Conservation (phyloP, 2,797 vertebrate species). For the Falco berigora region DNA sequence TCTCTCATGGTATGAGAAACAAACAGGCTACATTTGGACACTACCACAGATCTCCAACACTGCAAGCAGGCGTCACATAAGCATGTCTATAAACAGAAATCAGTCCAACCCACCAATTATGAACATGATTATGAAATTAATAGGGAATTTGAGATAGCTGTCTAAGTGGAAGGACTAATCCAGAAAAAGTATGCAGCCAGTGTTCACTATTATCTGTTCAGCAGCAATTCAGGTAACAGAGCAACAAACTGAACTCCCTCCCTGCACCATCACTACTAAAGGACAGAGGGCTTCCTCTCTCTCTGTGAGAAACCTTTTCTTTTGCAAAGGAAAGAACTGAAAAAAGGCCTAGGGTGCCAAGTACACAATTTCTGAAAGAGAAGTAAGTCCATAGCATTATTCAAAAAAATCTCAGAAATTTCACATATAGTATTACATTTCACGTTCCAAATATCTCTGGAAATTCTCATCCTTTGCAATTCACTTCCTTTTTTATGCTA, state of each 20-base stretch:
- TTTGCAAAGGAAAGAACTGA: not conserved
- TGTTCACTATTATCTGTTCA: not conserved
- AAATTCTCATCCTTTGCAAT: not conserved
- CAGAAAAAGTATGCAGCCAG: not conserved
- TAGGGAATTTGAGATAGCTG: not conserved
- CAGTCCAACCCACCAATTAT: rapidly evolving
- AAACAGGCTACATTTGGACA: not conserved
- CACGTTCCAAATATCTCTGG: not conserved
- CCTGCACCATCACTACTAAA: not conserved
- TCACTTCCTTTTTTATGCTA: not conserved
- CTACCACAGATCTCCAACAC: not conserved
- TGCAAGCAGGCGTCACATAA: not conserved
- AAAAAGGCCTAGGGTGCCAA: not conserved
- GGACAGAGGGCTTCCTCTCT: not conserved
- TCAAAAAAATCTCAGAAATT: not conserved
- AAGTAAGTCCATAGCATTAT: not conserved
- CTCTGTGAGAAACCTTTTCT: not conserved
- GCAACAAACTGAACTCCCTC: not conserved
- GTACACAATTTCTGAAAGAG: not conserved
- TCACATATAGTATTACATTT: not conserved
- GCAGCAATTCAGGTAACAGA: not conserved
- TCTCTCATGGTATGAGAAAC: not conserved
- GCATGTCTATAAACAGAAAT: not conserved
- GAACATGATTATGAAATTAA: not conserved
- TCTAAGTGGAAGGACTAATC: not conserved